Base-by-base conservation (phyloP, 2,888 invertebrate species). In the Galerucella nymphaeae region DNA sequence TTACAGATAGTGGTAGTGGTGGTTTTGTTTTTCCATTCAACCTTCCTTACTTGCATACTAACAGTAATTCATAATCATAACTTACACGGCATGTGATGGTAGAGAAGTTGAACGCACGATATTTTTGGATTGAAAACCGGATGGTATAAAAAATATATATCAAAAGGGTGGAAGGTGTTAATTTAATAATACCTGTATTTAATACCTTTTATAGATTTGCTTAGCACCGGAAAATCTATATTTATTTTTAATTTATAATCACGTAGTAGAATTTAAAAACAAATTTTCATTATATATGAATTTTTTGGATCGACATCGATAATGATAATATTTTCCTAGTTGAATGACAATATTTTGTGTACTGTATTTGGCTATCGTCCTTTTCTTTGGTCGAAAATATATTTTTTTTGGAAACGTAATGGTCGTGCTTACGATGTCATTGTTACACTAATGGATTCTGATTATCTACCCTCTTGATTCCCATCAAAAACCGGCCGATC, bases 1-100 rank as follows among this genome's bases (percentile, higher is more conserved):
- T 76, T 76, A 76, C 76, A 76, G 74, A 76, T 74, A 72, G 70
- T 70, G 66, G 63, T 74, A 72, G 70, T 70, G 66, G 63, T 66
- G 66, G 66, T 64, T 66, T 65, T 73, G 69, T 71, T 73, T 71
- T 75, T 75, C 61, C 45, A 66, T 66, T 48, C 18, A 57, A 68
- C 23, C 65, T 55, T 71, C 64, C 63, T 71, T 66, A 57, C 71
- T 63, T 66, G 18, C 20, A 20, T 72, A 65, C 68, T 50, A 68
- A 41, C 71, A 48, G 63, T 72, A 72, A 72, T 72, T 72, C 69
- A 72, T 68, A 72, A 62, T 62, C 61, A 62, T 62, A n/a, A 62
- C 38, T 62, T 62, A 62, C 38, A 62, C 42, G 65, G 59, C 48
- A 68, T 68, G 45, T 59, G 50, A 68, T 68, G 72, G 58, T 69